Percentiles rank a stretch among this genome's conserved stretches.
Evolutionary conservation across 2,113 vertebrate species (phyloP).

Genomic region (Coracopsis vasa): DNA sequence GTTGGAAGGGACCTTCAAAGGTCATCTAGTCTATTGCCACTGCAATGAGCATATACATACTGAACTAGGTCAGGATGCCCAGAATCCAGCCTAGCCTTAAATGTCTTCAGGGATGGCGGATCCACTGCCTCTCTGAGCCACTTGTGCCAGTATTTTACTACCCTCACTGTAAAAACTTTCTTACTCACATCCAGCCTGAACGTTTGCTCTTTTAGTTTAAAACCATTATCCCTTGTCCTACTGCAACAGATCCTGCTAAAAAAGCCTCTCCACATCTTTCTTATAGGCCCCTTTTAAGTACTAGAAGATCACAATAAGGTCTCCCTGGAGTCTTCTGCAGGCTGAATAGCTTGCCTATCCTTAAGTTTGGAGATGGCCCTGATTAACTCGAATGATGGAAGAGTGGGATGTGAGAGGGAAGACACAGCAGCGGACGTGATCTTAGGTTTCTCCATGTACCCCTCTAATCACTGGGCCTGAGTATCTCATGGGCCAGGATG

Average conservation of each 20-base stretch:
- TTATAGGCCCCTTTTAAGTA: neutral
- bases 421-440: fast-evolving
- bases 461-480: fast-evolving
- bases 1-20: neutral
- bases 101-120: neutral
- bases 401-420: too few relatives aligned
- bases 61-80: neutral
- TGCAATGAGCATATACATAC: neutral
- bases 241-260: neutral
- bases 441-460: neutral
- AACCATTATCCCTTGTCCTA: neutral
- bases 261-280: neutral
- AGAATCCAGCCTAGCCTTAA: neutral
- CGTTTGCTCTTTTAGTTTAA: neutral
- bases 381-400: too few relatives aligned
- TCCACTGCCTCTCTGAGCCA: neutral
- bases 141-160: neutral
- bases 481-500: fast-evolving
- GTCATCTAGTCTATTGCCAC: neutral
- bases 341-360: neutral
- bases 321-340: neutral
- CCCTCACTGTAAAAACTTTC: neutral
- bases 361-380: neutral
- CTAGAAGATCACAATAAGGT: neutral
- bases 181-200: neutral